Base-by-base conservation (phyloP, 2,888 invertebrate species). In the Hololepta plana region DNA sequence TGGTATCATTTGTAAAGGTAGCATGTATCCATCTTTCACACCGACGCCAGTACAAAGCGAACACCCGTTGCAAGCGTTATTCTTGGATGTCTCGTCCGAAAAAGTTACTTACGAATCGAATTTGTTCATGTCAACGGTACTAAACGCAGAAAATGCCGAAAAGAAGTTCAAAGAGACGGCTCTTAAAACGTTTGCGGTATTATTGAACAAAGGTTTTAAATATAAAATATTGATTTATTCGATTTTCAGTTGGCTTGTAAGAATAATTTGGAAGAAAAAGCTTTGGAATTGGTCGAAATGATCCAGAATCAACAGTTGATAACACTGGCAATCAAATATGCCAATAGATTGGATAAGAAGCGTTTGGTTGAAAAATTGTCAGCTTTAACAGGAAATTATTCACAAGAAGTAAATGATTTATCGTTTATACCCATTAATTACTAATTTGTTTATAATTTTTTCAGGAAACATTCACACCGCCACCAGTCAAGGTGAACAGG, bases 141-240 rank as follows among this genome's bases (percentile, higher is more conserved):
- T 72, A 39, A 57, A 63, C 2, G 52, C 65, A 1, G 64, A 68
- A 3, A 68, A 71, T 15, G 63, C 70, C 8, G 67, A 72, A n/a
- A 74, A 72, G 49, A 54, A 63, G 11, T 62, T 72, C 2, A 69
- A 75, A 35, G 80, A 87, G 47, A 68, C 76, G 4, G 68, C 88
- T n/a, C 67, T 93, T 37, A 87, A 85, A 54, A 54, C 90, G 23
- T 91, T 93, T 59, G 85, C 85, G 23, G 81, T 91, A n/a, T n/a
- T n/a, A n/a, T n/a, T n/a, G n/a, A n/a, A n/a, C n/a, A n/a, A n/a
- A n/a, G n/a, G n/a, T n/a, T n/a, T n/a, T n/a, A n/a, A n/a, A n/a
- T n/a, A n/a, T n/a, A n/a, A n/a, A n/a, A n/a, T n/a, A n/a, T n/a
- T n/a, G n/a, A n/a, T n/a, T n/a, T 33, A 19, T 23, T 30, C 40